Base-by-base conservation (phyloP, 2,888 invertebrate species). In the Oscheius sp. region DNA sequence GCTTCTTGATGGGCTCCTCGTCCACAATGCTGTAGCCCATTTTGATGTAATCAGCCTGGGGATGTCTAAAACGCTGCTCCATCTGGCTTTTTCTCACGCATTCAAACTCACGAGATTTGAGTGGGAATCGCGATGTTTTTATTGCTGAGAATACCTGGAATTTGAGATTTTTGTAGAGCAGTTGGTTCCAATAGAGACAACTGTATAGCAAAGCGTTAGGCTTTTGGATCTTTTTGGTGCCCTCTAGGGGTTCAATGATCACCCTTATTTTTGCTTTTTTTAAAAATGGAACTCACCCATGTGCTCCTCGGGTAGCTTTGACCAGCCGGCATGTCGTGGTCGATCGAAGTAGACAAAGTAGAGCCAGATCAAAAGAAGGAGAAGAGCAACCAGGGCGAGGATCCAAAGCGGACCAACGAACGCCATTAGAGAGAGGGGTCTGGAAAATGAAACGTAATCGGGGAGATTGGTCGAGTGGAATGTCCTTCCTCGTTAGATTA, bases 21-120 rank as follows among this genome's bases (percentile, higher is more conserved):
- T 64, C 64, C 12, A 48, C 33, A 12, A 64, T 64, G 23, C 64
- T 50, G 48, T 64, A 64, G 5, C 64, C 64, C 64, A 64, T 64
- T 64, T 64, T 64, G 10, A 64, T 64, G 25, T 64, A 64, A 25
- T 64, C 50, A 8, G 48, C 48, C 31, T 34, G 48, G 31, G 48
- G 48, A 29, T 33, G 48, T 17, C 64, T 48, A 23, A 48, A 33
- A 58, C 17, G 25, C n/a, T n/a, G n/a, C n/a, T n/a, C n/a, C n/a
- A n/a, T n/a, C n/a, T n/a, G n/a, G n/a, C n/a, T 53, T 20, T 48
- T 48, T 48, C 27, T 33, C n/a, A n/a, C n/a, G n/a, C n/a, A n/a
- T n/a, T n/a, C n/a, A n/a, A n/a, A n/a, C n/a, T 15, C n/a, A 53
- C 53, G 31, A 31, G 31, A 31, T 31, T 33, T 29, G 6, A n/a